These are phyloP conservation scores for Siniperca chuatsi DNA, from an alignment of 2,113 vertebrate genomes.

Conservation along the genomic window DNA sequence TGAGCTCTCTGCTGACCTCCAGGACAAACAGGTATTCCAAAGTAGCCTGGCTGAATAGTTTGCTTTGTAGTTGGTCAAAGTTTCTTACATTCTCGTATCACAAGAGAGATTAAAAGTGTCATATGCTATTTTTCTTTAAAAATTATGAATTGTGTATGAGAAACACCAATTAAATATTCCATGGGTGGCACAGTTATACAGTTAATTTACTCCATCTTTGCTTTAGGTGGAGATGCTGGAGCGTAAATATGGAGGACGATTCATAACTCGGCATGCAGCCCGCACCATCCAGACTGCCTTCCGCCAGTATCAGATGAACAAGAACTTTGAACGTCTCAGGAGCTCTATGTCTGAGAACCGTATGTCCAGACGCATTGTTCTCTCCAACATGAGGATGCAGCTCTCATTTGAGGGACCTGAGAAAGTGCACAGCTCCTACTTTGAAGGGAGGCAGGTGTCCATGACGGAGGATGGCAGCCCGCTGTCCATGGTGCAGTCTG, in stretches of 20 bases:
- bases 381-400: conserved; percentile 99
- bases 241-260: conserved; percentile 98
- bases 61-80: not conserved
- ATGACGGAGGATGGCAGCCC: conserved; percentile 90
- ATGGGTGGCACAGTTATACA: not conserved
- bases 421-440: conserved; percentile 95
- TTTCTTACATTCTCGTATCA: not conserved
- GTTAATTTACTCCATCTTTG: conserved; percentile 18
- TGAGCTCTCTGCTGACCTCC: conserved; percentile 98
- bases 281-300: conserved; percentile 99
- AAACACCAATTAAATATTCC: not conserved
- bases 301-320: conserved; percentile 99
- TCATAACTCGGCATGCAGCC: conserved; percentile 97
- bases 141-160: not conserved
- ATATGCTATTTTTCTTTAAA: not conserved
- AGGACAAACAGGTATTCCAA: conserved; percentile 95
- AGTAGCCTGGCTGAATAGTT: not conserved
- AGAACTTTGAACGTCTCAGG: conserved; percentile 97
- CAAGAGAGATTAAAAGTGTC: not conserved
- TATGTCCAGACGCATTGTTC: conserved; percentile 96
- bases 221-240: conserved; percentile 98
- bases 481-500: conserved; percentile 86
- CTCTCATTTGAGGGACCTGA: conserved; percentile 98
- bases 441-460: conserved; percentile 95
- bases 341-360: conserved; percentile 99